Evolutionary conservation across 2,888 invertebrate genomes (phyloP), one percentile per base, ranked within the genome.

Genomic region (Quadriops clusia): DNA sequence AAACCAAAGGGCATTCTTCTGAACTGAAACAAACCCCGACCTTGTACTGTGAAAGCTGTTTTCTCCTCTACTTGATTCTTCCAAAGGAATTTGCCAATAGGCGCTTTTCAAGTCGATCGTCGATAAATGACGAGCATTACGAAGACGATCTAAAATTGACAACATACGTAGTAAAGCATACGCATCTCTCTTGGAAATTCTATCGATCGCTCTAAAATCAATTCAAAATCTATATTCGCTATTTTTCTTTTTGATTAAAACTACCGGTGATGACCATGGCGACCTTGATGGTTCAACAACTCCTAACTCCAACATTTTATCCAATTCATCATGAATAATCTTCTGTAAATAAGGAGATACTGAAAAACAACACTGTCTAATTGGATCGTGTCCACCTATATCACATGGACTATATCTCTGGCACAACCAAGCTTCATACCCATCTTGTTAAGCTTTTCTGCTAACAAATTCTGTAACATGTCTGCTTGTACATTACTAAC

Each of bases 41-140:
- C 37, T 0, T 49, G 50, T n/a, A 50, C 42, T 0, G 43, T 43
- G 33, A 51, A 54, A 1, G 51, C 50, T 4, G 51, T 52, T 4
- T 40, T 34, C n/a, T 43, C 38, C 7, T 30, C 13, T 4, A 40
- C 42, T 1, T 28, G 10, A 17, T 14, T 36, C 23, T 2, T 30
- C 28, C 13, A 56, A 12, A 5, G 45, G 45, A 13, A 53, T 37
- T 30, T 51, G 48, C 26, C 38, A 43, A 27, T 47, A 54, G 2
- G 49, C 51, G 12, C 22, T 25, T 17, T 38, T 37, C 2, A 45
- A 20, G 18, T 35, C 49, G 1, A 49, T 24, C 0, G 43, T 43
- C 3, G 42, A 41, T 8, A 51, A 42, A 17, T 39, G 46, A 5
- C 35, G 22, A 8, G 51, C 46, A 4, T 38, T 33, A 1, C 42